Evolutionary conservation across 2,797 vertebrate species (phyloP).

Genomic region (Sebastiscus tertius): DNA sequence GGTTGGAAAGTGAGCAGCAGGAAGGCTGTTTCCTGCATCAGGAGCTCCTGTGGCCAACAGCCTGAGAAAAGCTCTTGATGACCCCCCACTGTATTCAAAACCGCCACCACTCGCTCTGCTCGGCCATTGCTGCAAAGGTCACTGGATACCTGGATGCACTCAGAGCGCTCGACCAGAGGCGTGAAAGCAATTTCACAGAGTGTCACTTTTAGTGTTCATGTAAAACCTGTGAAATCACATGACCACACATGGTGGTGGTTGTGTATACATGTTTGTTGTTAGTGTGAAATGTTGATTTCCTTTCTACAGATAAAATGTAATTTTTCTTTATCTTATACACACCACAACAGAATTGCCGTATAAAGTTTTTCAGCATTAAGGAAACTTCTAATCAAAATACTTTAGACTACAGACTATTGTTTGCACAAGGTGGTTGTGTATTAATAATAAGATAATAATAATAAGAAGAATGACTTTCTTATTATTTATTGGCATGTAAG

Average conservation of each 20-base stretch:
- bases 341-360: background rate
- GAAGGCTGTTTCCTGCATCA: slow-evolving; percentile 74
- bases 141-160: slow-evolving; percentile 56
- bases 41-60: slow-evolving; percentile 66
- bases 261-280: background rate
- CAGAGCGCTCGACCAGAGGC: slow-evolving; percentile 41
- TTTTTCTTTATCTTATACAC: background rate
- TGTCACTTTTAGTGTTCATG: slow-evolving; percentile 25
- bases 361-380: background rate
- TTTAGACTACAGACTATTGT: background rate
- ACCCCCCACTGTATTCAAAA: slow-evolving; percentile 60
- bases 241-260: slow-evolving; percentile 32
- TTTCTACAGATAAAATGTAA: background rate
- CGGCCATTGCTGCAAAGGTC: slow-evolving; percentile 60
- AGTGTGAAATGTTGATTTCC: background rate
- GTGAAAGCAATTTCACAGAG: slow-evolving; percentile 57
- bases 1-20: slow-evolving; percentile 73
- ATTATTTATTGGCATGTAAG: background rate
- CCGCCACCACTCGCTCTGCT: slow-evolving; percentile 38
- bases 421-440: background rate
- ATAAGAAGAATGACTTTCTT: fast-evolving
- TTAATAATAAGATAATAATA: background rate
- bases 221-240: background rate
- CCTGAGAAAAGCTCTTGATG: slow-evolving; percentile 75
- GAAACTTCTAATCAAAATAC: background rate